These are phyloP conservation scores for Amiota minor DNA, from an alignment of 2,888 invertebrate species.

Conservation along the genomic window DNA sequence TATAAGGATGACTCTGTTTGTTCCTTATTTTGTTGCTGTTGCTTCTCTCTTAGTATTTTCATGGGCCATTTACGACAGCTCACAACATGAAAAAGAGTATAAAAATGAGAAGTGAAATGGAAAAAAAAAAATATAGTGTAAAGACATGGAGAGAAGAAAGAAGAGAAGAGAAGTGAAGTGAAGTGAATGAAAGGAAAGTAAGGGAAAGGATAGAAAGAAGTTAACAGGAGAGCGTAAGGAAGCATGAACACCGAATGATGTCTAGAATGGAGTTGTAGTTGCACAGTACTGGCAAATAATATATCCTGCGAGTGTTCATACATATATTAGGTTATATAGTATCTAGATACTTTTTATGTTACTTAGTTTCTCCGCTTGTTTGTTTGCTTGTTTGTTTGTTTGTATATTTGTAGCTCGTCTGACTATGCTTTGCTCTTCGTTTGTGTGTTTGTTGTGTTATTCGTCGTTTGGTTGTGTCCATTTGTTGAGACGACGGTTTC, in stretches of 20 bases:
- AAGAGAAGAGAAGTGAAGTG: background rate
- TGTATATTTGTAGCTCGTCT: background rate
- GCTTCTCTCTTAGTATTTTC: slow-evolving; percentile 57
- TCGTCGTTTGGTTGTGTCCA: slow-evolving; percentile 5
- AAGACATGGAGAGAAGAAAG: no score
- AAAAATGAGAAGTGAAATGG: background rate
- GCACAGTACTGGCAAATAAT: slow-evolving; percentile 4
- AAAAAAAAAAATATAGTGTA: slow-evolving; percentile 50
- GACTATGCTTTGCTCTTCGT: background rate
- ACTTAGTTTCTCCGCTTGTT: slow-evolving; percentile 42
- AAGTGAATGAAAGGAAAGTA: no score
- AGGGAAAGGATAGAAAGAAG: no score
- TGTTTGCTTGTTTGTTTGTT: slow-evolving; percentile 24
- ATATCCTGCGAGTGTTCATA: slow-evolving; percentile 21
- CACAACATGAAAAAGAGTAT: slow-evolving; percentile 54
- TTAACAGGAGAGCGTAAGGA: no score
- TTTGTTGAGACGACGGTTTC: slow-evolving; percentile 7
- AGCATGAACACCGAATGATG: no score
- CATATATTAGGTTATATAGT: slow-evolving; percentile 21
- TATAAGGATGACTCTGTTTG: slow-evolving; percentile 55
- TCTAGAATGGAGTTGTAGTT: no score
- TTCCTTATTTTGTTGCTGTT: slow-evolving; percentile 32
- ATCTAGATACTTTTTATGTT: slow-evolving; percentile 57
- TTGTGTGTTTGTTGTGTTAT: slow-evolving; percentile 11
- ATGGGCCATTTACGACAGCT: slow-evolving; percentile 62